These are phyloP conservation scores for Paratrypauchen microcephalus DNA, from an alignment of 2,797 vertebrate genomes.

Conservation along the genomic window DNA sequence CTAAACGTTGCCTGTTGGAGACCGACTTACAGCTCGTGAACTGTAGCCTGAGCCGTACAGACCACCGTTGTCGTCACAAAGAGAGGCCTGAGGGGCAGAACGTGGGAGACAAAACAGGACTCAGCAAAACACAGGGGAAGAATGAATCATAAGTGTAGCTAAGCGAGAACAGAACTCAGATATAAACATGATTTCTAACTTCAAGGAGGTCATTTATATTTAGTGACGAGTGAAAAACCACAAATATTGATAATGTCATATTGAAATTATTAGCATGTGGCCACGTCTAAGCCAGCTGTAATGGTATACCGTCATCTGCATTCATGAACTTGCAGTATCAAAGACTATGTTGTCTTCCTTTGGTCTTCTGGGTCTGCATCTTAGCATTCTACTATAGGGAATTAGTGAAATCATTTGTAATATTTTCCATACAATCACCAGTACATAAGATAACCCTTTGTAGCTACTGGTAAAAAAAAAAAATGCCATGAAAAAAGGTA, in stretches of 20 bases:
- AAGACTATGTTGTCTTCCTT: neutral
- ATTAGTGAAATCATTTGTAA: neutral
- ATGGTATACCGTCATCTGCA: neutral
- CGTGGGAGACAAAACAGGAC: slow-evolving; percentile 55
- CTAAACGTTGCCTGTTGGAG: slow-evolving; percentile 4
- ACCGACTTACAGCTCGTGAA: slow-evolving; percentile 87
- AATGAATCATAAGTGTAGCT: slow-evolving; percentile 28
- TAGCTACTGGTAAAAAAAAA: too few relatives aligned
- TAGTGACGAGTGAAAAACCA: neutral
- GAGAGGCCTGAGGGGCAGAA: slow-evolving; percentile 80
- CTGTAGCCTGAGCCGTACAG: slow-evolving; percentile 77
- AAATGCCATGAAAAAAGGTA: too few relatives aligned
- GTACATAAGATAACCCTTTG: too few relatives aligned
- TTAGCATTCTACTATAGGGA: neutral
- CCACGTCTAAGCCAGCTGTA: neutral
- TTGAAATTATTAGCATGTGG: neutral
- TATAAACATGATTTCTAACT: slow-evolving; percentile 24
- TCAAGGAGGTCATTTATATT: slow-evolving; percentile 20
- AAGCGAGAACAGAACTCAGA: slow-evolving; percentile 16
- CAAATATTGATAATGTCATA: neutral
- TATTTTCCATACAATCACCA: too few relatives aligned
- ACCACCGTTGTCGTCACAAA: slow-evolving; percentile 78
- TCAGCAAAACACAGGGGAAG: slow-evolving; percentile 50
- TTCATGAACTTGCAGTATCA: too few relatives aligned
- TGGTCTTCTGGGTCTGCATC: neutral